phyloP scores from a whole-genome alignment of 2,888 invertebrate species.

The Rapana venosa region DNA sequence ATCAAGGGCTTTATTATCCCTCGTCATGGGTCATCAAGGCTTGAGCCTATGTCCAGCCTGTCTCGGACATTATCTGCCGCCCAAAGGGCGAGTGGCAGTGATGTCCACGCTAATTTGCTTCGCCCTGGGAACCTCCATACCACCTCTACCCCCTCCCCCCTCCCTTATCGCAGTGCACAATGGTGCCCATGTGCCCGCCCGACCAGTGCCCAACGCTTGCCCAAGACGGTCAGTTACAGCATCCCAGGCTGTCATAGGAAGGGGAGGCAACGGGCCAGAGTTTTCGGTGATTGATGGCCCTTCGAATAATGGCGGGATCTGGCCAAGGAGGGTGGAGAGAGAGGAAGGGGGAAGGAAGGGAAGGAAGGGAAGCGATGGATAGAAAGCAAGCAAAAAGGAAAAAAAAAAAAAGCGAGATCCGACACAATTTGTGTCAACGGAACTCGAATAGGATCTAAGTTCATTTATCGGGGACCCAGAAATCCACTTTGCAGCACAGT shows the following conservation, averaged over 20 bases:
- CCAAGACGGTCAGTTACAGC: conserved; percentile 40
- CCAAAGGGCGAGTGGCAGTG: conserved; percentile 10
- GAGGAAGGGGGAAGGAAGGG: conserved; percentile 20
- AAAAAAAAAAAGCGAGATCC: not conserved
- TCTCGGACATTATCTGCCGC: conserved; percentile 7
- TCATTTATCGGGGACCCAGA: conserved; percentile 31
- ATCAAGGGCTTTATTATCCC: conserved; percentile 31
- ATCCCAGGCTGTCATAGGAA: conserved; percentile 33
- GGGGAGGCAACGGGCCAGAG: conserved; percentile 32
- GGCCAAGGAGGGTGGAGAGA: not conserved
- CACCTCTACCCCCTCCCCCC: not conserved
- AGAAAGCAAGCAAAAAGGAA: not conserved
- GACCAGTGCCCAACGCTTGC: conserved; percentile 2
- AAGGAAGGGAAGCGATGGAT: not conserved
- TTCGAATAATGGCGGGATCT: conserved; percentile 36
- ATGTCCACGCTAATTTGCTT: conserved; percentile 36
- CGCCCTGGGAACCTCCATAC: not conserved
- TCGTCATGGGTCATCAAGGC: conserved; percentile 39
- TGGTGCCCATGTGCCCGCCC: conserved; percentile 29
- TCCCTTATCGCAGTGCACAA: conserved; percentile 28
- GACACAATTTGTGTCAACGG: conserved; percentile 39
- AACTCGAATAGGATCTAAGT: conserved; percentile 39
- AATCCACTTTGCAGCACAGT: conserved; percentile 38
- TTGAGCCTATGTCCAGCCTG: conserved; percentile 3
- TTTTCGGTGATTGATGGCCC: conserved; percentile 38